Percentiles rank a stretch among this genome's conserved stretches.
These are phyloP conservation scores for Conus ventricosus DNA, from an alignment of 1,140 invertebrate species.

Conservation along the genomic window DNA sequence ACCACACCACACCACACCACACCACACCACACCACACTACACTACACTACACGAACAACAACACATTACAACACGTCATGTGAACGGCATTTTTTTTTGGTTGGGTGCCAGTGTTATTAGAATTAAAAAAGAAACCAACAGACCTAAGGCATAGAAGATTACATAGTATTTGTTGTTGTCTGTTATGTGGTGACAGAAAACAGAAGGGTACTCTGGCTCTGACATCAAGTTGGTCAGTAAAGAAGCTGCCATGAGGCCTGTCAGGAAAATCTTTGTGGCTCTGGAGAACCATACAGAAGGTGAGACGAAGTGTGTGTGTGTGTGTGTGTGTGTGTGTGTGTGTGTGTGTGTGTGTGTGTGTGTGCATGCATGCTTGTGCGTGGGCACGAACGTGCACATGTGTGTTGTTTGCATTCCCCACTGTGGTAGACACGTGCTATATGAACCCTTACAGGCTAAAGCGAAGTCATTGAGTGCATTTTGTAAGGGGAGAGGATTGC, in stretches of 20 bases:
- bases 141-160: neutral
- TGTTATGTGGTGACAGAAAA: constrained; percentile 75
- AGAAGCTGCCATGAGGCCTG: constrained; percentile 82
- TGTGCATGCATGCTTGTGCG: neutral
- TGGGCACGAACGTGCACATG: neutral
- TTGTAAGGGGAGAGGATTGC: no score
- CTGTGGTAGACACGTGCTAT: no score
- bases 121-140: no score
- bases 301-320: constrained; percentile 31
- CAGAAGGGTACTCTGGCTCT: constrained; percentile 88
- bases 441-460: no score
- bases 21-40: no score
- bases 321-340: neutral
- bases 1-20: no score
- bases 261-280: constrained; percentile 76
- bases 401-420: neutral
- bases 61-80: no score
- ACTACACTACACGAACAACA: no score
- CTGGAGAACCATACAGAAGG: constrained; percentile 75
- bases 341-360: neutral
- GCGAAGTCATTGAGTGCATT: no score
- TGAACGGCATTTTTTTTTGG: no score
- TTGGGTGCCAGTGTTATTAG: no score
- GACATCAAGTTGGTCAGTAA: constrained; percentile 93
- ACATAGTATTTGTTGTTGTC: neutral